phyloP scores from a whole-genome alignment of 2,888 invertebrate genomes.

The Drosophila monieri region DNA sequence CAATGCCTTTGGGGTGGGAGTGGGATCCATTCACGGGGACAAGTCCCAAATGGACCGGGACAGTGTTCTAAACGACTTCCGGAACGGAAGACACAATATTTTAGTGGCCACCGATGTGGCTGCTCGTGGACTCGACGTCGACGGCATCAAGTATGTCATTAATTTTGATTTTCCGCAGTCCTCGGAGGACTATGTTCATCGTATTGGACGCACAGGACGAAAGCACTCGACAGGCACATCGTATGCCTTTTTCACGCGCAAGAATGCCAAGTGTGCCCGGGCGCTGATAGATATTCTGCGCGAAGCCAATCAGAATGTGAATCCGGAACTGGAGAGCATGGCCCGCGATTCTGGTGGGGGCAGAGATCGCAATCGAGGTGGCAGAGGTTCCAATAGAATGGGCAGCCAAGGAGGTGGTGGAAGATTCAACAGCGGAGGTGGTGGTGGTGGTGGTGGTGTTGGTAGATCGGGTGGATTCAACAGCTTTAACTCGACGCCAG shows the following conservation, averaged over 20 bases:
- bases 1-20: constrained; percentile 92
- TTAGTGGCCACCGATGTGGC: constrained; percentile 99
- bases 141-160: constrained; percentile 97
- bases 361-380: constrained; percentile 62
- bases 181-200: constrained; percentile 97
- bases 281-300: constrained; percentile 93
- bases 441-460: constrained; percentile 46
- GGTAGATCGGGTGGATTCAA: constrained; percentile 44
- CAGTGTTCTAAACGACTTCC: constrained; percentile 94
- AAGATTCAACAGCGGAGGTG: constrained; percentile 33
- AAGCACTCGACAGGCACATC: constrained; percentile 94
- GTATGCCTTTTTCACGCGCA: constrained; percentile 96
- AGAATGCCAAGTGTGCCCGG: constrained; percentile 93
- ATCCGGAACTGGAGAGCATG: constrained; percentile 92
- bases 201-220: constrained; percentile 96
- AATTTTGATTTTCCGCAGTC: constrained; percentile 98
- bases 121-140: constrained; percentile 96
- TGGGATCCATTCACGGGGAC: constrained; percentile 96
- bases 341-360: constrained; percentile 86
- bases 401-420: constrained; percentile 45
- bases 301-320: constrained; percentile 95
- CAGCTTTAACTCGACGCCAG: constrained; percentile 14
- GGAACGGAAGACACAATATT: constrained; percentile 92
- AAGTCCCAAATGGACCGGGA: constrained; percentile 97
- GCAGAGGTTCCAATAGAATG: constrained; percentile 76